Base-by-base conservation (phyloP, 2,797 vertebrate species). In the Danio kyathit region DNA sequence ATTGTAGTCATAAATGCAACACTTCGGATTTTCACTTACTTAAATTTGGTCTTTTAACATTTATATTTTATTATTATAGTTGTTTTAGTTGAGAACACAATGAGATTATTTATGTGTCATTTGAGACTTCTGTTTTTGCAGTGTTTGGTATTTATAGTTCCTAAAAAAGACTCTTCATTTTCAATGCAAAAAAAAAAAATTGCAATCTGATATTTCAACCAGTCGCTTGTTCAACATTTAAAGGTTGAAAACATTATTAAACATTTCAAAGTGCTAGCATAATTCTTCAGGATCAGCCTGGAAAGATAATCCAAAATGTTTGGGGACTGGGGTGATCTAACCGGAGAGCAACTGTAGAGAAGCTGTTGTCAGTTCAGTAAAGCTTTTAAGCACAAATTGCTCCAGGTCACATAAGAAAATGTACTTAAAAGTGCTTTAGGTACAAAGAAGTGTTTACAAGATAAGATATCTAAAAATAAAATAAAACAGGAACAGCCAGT, bases 91-190 rank as follows among this genome's bases (percentile, higher is more conserved):
- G 17, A 71, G 19, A 49, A 13, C 14, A 67, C 21, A 40, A 11
- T 52, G 16, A 70, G 16, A 21, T 19, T 65, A 10, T 19, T 29
- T 43, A 6, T n/a, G 43, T 0, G n/a, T 74, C 59, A 60, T 46
- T 48, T 60, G 43, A 74, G 44, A 48, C 54, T 60, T 74, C 19
- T 59, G 13, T 74, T 48, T 74, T 48, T 59, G 71, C n/a, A 46
- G 56, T 46, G 17, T 13, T 48, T 73, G 52, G 38, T 16, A 29
- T 21, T 6, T 6, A 9, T 60, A 10, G 71, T 74, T 74, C 56
- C 19, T 74, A 17, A 60, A 71, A 69, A 29, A 74, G 13, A 29
- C 14, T 38, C n/a, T 43, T 19, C 7, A 21, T 57, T 72, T 72
- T 13, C 3, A 12, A 7, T 44, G 9, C n/a, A 49, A 49, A 67